These are phyloP conservation scores for Clangula hyemalis DNA, from an alignment of 2,797 vertebrate species.

Conservation along the genomic window DNA sequence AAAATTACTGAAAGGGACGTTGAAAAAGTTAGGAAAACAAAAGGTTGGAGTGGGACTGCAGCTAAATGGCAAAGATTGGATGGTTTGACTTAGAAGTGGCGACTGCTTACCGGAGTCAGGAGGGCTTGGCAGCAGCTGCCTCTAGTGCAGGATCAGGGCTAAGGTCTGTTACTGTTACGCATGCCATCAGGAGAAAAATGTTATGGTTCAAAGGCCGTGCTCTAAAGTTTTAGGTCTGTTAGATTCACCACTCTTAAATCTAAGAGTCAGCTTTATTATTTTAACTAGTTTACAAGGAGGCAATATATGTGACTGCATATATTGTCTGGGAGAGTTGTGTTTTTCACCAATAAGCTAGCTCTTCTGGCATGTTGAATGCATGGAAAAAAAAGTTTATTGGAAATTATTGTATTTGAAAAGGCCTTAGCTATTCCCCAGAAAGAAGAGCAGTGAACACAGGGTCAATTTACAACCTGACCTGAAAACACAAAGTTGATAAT, in stretches of 20 bases:
- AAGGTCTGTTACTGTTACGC: neutral
- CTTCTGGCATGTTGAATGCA: neutral
- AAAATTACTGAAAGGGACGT: neutral
- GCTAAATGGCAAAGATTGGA: neutral
- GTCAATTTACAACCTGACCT: conserved; percentile 79
- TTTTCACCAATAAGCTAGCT: conserved; percentile 52
- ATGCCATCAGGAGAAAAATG: neutral
- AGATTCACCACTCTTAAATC: neutral
- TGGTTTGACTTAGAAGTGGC: neutral
- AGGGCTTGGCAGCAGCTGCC: neutral
- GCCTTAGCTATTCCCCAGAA: conserved; percentile 75
- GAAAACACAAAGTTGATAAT: conserved; percentile 81
- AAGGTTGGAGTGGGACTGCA: neutral
- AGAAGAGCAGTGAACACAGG: conserved; percentile 56
- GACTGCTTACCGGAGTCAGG: accelerated
- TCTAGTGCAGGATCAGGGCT: neutral
- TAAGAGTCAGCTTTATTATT: conserved; percentile 54
- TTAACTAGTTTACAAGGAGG: conserved; percentile 52
- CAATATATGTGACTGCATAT: conserved; percentile 40
- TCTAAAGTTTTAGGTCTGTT: neutral
- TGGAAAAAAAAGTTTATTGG: conserved; percentile 69
- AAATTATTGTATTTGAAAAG: conserved; percentile 77
- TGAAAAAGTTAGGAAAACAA: neutral
- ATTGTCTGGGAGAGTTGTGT: conserved; percentile 66
- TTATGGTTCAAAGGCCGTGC: neutral